Conservation (phyloP, 2,888 invertebrate genomes). For the Nezara viridula region DNA sequence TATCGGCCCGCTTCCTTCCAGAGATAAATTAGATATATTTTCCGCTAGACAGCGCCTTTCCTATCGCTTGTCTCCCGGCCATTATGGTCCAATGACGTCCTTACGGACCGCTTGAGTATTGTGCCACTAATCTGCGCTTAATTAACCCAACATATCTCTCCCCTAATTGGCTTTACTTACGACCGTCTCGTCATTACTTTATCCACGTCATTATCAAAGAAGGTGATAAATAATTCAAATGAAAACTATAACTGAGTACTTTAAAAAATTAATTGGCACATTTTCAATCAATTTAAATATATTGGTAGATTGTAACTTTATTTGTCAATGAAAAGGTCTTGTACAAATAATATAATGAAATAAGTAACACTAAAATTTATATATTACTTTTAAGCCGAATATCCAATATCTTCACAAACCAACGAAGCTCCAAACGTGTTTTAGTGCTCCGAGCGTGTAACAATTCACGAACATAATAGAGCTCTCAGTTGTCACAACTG, state of each 20-base stretch:
- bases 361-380: no score
- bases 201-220: background rate
- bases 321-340: no score
- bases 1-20: background rate
- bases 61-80: constrained; percentile 36
- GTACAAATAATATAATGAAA: no score
- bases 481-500: no score
- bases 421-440: no score
- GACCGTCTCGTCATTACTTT: background rate
- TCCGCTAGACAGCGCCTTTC: constrained; percentile 13
- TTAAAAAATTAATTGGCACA: no score
- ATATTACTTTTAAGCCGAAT: no score
- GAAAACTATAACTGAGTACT: background rate
- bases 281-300: no score
- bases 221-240: background rate
- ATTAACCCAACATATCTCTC: background rate
- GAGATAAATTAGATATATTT: constrained; percentile 44
- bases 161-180: background rate
- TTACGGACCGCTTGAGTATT: background rate
- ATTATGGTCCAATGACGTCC: constrained; percentile 30
- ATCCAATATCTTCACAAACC: no score
- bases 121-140: background rate
- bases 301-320: no score
- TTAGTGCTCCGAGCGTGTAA: no score
- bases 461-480: no score